Evolutionary conservation across 2,113 vertebrate genomes (phyloP).

Genomic region (Oreotrochilus melanogaster): DNA sequence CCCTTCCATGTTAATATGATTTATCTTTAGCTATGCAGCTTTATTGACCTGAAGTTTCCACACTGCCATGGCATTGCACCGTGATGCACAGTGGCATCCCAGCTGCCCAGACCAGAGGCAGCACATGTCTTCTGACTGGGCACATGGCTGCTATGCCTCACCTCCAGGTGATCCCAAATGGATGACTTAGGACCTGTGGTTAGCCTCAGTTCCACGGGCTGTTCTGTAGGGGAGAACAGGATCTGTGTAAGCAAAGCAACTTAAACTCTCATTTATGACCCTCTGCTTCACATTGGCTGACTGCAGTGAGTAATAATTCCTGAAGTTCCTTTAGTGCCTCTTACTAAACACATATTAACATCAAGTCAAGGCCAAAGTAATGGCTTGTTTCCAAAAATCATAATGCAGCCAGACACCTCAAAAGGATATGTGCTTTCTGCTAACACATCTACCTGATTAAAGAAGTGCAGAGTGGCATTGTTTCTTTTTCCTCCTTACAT

Average conservation of each 20-base stretch:
- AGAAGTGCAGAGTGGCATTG: slow-evolving; percentile 7
- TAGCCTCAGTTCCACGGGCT: no score
- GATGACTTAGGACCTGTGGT: background rate
- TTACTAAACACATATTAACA: background rate
- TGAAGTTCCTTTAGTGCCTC: background rate
- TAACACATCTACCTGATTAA: slow-evolving; percentile 46
- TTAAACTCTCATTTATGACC: background rate
- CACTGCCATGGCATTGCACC: accelerated
- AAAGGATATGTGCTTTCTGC: slow-evolving; percentile 20
- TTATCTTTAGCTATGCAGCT: background rate
- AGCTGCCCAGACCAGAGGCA: accelerated
- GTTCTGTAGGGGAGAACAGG: background rate
- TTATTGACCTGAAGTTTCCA: background rate
- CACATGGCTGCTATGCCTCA: background rate
- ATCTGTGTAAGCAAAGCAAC: background rate
- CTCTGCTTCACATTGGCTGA: background rate
- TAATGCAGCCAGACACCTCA: background rate
- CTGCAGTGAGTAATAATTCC: background rate
- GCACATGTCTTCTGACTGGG: background rate
- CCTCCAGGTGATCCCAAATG: background rate
- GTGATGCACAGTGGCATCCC: background rate
- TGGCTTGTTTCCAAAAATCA: slow-evolving; percentile 36
- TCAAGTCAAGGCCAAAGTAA: slow-evolving; percentile 17
- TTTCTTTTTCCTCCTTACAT: slow-evolving; percentile 41
- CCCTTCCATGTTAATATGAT: background rate